Conservation (phyloP, 2,888 invertebrate species). For the Eustalomyia histrio region DNA sequence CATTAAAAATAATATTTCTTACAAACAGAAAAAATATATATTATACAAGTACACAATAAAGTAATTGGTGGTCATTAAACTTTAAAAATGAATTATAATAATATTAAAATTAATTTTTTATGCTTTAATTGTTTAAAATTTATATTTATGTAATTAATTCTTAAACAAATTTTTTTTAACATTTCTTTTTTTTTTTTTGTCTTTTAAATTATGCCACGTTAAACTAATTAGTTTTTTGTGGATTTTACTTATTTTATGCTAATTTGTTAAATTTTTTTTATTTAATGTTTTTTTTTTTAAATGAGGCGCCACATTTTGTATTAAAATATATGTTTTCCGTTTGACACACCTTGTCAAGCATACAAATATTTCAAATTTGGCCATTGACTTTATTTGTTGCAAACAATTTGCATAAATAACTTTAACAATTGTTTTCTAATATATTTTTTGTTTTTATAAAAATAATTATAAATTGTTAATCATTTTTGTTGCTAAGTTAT, state of each 20-base stretch:
- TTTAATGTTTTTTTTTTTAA: neutral
- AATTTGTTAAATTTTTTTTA: neutral
- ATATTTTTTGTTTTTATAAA: neutral
- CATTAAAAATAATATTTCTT: neutral
- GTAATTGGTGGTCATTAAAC: slow-evolving; percentile 51
- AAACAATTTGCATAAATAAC: slow-evolving; percentile 4
- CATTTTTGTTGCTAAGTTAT: slow-evolving; percentile 33
- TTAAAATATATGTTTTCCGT: slow-evolving; percentile 16
- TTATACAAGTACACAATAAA: neutral
- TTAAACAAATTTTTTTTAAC: too few relatives aligned
- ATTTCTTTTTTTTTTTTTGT: neutral
- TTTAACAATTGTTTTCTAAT: neutral
- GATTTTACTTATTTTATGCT: neutral
- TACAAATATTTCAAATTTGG: neutral
- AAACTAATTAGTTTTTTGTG: slow-evolving; percentile 8
- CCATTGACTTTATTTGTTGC: slow-evolving; percentile 21
- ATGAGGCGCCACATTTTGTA: slow-evolving; percentile 39
- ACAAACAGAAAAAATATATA: neutral
- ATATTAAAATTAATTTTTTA: slow-evolving; percentile 32
- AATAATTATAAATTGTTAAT: slow-evolving; percentile 28
- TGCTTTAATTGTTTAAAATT: neutral
- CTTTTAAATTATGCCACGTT: slow-evolving; percentile 13
- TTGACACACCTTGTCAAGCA: slow-evolving; percentile 50
- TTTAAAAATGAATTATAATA: slow-evolving; percentile 33
- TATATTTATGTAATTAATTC: neutral